A percentile compares a stretch with the other conserved stretches of the same genome.
Conservation (phyloP, 2,888 invertebrate species). For the Epiblema foenella region DNA sequence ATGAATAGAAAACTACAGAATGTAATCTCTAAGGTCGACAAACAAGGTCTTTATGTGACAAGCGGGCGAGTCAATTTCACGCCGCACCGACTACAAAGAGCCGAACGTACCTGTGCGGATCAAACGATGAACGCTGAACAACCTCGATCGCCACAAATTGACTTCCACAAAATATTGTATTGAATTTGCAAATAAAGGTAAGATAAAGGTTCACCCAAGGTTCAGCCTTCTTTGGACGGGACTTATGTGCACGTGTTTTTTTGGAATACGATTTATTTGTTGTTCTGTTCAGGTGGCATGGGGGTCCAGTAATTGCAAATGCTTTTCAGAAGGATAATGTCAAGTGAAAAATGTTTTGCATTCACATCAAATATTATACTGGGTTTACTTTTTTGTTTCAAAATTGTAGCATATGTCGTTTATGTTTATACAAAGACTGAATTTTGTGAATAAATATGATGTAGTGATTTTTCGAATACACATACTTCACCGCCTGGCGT, state of each 20-base stretch:
- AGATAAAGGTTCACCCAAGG: constrained; percentile 28
- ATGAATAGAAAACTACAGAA: constrained; percentile 22
- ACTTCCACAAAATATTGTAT: constrained; percentile 46
- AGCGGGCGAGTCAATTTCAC: constrained; percentile 52
- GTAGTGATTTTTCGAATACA: too few relatives aligned
- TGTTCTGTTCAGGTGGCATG: background rate
- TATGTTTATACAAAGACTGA: too few relatives aligned
- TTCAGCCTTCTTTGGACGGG: constrained; percentile 5
- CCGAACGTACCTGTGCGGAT: constrained; percentile 47
- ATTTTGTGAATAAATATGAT: too few relatives aligned
- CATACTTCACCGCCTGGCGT: too few relatives aligned
- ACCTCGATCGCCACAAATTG: constrained; percentile 47
- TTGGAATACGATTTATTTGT: background rate
- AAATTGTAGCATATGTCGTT: too few relatives aligned
- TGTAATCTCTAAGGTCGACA: constrained; percentile 45
- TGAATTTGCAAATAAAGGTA: constrained; percentile 38
- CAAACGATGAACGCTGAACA: constrained; percentile 45
- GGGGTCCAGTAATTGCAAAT: background rate
- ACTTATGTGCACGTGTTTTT: constrained; percentile 1
- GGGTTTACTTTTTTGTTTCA: too few relatives aligned
- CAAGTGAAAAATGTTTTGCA: background rate
- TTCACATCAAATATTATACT: background rate
- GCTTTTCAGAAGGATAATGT: background rate
- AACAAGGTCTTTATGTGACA: constrained; percentile 48
- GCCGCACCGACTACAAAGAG: constrained; percentile 46